phyloP scores from a whole-genome alignment of 2,797 vertebrate species.

The Tokudaia tokunoshimensis region DNA sequence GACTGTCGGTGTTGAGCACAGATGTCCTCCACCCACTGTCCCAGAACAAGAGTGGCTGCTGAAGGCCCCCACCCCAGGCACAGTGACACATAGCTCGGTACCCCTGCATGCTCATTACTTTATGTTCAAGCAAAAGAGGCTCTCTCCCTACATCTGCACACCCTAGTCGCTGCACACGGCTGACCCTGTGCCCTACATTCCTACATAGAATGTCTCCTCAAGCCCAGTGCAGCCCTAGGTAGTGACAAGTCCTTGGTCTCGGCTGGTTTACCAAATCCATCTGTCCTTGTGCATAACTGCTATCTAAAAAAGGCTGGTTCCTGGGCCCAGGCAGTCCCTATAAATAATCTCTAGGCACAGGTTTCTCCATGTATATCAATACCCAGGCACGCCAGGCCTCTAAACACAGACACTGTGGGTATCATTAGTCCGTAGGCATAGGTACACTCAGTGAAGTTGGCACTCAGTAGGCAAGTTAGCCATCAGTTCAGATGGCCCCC shows the following conservation, averaged over 20 bases:
- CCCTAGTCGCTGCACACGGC: background rate
- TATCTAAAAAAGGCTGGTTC: background rate
- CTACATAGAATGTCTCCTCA: background rate
- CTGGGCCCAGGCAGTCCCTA: background rate
- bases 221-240: background rate
- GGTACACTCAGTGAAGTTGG: background rate
- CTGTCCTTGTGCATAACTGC: background rate
- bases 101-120: too few relatives aligned
- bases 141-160: background rate
- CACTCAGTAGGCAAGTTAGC: background rate
- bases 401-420: background rate
- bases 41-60: slow-evolving; percentile 11
- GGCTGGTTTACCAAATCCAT: background rate
- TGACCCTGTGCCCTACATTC: background rate
- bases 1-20: background rate
- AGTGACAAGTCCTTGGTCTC: background rate
- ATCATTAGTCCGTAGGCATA: background rate
- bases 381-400: background rate
- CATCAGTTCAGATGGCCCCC: background rate
- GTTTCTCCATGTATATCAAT: background rate
- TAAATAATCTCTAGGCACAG: background rate
- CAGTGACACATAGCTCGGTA: background rate
- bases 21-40: background rate
- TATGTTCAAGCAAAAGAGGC: background rate
- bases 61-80: background rate